Percentiles rank a stretch among this genome's conserved stretches.
phyloP scores from a whole-genome alignment of 2,113 vertebrate species.

The Tragelaphus strepsiceros region DNA sequence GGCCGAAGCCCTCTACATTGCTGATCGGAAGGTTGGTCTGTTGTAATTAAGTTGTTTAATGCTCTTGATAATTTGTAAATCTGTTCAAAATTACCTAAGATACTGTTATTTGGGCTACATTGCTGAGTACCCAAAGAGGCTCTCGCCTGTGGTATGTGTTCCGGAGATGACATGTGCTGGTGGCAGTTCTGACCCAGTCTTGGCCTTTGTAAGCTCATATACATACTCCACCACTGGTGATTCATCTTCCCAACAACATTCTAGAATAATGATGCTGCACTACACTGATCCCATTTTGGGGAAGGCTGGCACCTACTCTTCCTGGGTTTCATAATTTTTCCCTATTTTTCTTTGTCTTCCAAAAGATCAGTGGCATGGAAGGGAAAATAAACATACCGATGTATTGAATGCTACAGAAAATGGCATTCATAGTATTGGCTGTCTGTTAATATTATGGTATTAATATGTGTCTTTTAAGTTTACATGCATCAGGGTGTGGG shows the following conservation, averaged over 20 bases:
- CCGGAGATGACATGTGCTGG: background rate
- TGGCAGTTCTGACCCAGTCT: background rate
- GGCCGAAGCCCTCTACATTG: constrained; percentile 97
- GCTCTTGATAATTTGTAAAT: background rate
- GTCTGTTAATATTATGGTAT: background rate
- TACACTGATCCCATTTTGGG: background rate
- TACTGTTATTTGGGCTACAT: background rate
- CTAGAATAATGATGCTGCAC: background rate
- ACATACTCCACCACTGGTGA: background rate
- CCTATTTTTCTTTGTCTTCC: background rate
- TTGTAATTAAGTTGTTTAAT: constrained; percentile 18
- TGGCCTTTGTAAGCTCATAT: background rate
- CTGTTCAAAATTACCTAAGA: background rate
- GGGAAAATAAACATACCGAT: background rate
- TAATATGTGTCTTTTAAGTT: background rate
- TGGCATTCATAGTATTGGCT: background rate
- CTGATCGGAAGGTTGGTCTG: constrained; percentile 92
- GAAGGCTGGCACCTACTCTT: background rate
- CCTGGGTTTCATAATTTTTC: background rate
- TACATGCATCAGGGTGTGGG: background rate
- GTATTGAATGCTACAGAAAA: background rate
- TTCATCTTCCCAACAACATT: background rate
- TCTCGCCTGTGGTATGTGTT: background rate
- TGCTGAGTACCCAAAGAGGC: background rate
- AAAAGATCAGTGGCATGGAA: background rate